These are phyloP conservation scores for Stichodactyla helianthus DNA, from an alignment of 64 coral and sea anemone species.

Conservation along the genomic window DNA sequence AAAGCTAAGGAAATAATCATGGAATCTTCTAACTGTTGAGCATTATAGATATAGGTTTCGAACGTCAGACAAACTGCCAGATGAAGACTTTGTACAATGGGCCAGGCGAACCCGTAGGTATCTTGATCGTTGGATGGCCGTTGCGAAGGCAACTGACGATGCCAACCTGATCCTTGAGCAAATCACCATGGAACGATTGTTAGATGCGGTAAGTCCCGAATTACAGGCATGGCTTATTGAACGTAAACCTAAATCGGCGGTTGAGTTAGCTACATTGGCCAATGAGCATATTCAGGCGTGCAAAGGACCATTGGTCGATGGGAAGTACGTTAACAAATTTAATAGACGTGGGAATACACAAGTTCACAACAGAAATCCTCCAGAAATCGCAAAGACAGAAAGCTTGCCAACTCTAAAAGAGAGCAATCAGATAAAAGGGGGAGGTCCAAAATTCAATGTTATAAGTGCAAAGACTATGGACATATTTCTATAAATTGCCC, in stretches of 20 bases:
- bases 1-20: too few species aligned
- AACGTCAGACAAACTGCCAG: not conserved
- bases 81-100: constrained; percentile 24
- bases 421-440: too few species aligned
- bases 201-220: constrained; percentile 43
- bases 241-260: constrained; percentile 17
- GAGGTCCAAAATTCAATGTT: not conserved
- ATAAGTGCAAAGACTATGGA: not conserved
- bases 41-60: constrained; percentile 34
- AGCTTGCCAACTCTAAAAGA: too few species aligned
- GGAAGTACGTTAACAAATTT: constrained; percentile 22
- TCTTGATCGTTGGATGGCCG: not conserved
- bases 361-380: constrained; percentile 18
- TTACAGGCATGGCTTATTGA: constrained; percentile 43
- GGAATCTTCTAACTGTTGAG: constrained; percentile 1
- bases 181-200: not conserved
- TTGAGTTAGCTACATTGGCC: constrained; percentile 14
- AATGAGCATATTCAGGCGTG: constrained; percentile 50
- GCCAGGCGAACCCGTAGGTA: constrained; percentile 1
- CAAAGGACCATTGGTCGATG: constrained; percentile 39
- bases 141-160: constrained; percentile 26
- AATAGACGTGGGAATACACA: not conserved
- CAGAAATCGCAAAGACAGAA: not conserved
- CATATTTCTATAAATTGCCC: constrained; percentile 9
- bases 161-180: constrained; percentile 9